These are phyloP conservation scores for Myrmecophaga tridactyla DNA, from an alignment of 2,113 vertebrate species.

Conservation along the genomic window DNA sequence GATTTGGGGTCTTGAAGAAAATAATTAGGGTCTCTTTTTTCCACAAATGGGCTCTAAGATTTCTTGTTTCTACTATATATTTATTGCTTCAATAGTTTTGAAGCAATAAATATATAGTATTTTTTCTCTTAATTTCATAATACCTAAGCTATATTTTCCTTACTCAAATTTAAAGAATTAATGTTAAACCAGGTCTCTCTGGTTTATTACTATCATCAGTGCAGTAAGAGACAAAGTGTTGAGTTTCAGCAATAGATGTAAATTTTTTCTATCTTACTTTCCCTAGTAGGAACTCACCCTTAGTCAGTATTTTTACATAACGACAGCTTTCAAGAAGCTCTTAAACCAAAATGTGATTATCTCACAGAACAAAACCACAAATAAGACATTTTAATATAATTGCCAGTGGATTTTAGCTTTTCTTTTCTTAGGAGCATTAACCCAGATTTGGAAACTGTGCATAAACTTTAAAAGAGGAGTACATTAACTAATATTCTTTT, in stretches of 20 bases:
- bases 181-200: background rate
- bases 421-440: background rate
- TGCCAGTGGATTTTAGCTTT: slow-evolving; percentile 25
- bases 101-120: too few species aligned
- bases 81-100: slow-evolving; percentile 48
- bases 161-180: slow-evolving; percentile 30
- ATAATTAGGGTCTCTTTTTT: background rate
- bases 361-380: background rate
- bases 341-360: slow-evolving; percentile 43
- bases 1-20: slow-evolving; percentile 35
- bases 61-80: slow-evolving; percentile 21
- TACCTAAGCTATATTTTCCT: slow-evolving; percentile 25
- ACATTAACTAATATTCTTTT: background rate
- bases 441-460: background rate
- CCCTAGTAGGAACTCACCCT: background rate
- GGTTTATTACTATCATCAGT: slow-evolving; percentile 41
- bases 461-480: background rate
- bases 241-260: slow-evolving; percentile 30
- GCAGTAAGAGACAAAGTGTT: background rate
- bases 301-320: slow-evolving; percentile 23
- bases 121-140: slow-evolving; percentile 31
- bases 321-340: slow-evolving; percentile 23
- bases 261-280: background rate
- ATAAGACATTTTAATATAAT: slow-evolving; percentile 30
- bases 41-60: slow-evolving; percentile 20